phyloP scores from a whole-genome alignment of 1,140 invertebrate species.

The Platyscapa corneri region DNA sequence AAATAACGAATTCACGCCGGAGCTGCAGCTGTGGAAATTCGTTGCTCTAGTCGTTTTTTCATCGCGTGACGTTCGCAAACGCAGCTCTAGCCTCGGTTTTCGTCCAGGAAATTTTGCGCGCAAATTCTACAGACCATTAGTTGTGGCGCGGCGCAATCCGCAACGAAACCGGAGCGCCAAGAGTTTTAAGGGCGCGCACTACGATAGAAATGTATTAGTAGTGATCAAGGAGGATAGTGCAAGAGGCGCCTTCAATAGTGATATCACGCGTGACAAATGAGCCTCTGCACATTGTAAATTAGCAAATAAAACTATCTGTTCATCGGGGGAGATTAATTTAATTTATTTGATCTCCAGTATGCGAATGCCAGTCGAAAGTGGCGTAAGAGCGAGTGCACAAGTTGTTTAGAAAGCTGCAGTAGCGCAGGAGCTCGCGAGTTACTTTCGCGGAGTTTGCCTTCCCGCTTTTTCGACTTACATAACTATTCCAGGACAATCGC shows the following conservation, averaged over 20 bases:
- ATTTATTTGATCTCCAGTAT: slow-evolving; percentile 9
- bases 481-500: background rate
- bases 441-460: slow-evolving; percentile 16
- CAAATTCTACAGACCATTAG: no score
- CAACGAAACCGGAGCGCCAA: background rate
- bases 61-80: no score
- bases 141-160: no score
- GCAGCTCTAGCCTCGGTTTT: no score
- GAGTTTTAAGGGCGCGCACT: background rate
- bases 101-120: no score
- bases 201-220: background rate
- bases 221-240: background rate
- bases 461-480: slow-evolving; percentile 14
- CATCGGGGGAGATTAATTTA: background rate
- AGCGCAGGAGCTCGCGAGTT: background rate
- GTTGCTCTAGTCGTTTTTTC: no score
- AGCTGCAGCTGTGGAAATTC: no score
- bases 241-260: background rate
- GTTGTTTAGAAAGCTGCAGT: slow-evolving; percentile 36
- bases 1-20: no score
- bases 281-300: background rate
- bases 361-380: slow-evolving; percentile 4
- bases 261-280: background rate
- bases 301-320: background rate
- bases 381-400: slow-evolving; percentile 1